Conservation (phyloP, 2,113 vertebrate genomes). For the Anoplopoma fimbria region DNA sequence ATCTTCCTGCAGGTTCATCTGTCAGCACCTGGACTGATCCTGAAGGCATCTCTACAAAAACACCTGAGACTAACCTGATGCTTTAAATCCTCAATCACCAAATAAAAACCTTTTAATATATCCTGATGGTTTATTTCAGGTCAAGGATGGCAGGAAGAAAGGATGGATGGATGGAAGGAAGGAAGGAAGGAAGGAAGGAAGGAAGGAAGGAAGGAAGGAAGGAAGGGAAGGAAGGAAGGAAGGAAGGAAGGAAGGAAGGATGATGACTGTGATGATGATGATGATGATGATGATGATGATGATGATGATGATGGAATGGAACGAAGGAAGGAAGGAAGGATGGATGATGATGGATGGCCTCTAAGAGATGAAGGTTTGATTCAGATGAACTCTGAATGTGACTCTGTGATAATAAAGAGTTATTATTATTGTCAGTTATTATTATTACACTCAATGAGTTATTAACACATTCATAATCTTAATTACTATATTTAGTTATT, state of each 20-base stretch:
- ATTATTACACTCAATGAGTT: neutral
- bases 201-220: neutral
- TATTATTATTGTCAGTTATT: neutral
- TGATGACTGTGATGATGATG: too few relatives aligned
- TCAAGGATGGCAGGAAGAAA: too few relatives aligned
- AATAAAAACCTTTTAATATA: neutral
- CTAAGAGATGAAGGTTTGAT: neutral
- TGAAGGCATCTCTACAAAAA: neutral
- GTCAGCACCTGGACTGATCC: neutral
- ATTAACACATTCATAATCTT: neutral
- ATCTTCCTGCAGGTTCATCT: slow-evolving; percentile 1
- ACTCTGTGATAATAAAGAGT: neutral
- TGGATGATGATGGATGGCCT: too few relatives aligned
- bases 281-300: too few relatives aligned
- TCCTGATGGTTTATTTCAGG: neutral
- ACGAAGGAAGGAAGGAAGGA: too few relatives aligned
- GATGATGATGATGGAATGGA: too few relatives aligned
- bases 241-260: too few relatives aligned
- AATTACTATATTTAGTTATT: neutral
- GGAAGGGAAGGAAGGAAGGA: too few relatives aligned
- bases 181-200: neutral
- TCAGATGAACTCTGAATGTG: neutral
- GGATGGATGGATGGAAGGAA: too few relatives aligned
- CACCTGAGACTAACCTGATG: neutral
- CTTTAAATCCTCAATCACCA: neutral